These are phyloP conservation scores for Manis javanica DNA, from an alignment of 2,797 vertebrate genomes.

Conservation along the genomic window DNA sequence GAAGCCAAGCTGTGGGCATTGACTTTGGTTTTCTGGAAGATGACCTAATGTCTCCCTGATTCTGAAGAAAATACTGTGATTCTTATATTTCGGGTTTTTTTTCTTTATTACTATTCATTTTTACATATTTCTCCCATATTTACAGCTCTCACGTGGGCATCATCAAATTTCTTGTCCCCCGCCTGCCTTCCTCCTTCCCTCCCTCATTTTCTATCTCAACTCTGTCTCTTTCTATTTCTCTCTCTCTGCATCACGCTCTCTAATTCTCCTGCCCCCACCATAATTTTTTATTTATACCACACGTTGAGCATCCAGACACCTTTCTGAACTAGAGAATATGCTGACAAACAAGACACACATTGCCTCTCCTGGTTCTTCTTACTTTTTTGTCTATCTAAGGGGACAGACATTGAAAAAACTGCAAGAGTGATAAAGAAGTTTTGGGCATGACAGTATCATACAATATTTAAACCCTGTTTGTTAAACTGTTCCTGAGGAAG, in stretches of 20 bases:
- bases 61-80: background rate
- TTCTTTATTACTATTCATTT: background rate
- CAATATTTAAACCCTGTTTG: background rate
- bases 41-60: background rate
- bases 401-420: background rate
- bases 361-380: background rate
- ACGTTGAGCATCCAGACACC: background rate
- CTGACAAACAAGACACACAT: background rate
- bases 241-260: background rate
- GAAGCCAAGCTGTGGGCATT: background rate
- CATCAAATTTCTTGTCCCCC: background rate
- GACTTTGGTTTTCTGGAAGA: background rate
- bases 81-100: background rate
- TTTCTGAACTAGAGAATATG: background rate
- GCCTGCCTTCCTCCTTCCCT: background rate
- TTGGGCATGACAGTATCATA: background rate
- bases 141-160: background rate
- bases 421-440: background rate
- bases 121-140: background rate
- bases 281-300: conserved; percentile 4
- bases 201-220: background rate
- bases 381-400: background rate
- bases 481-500: background rate
- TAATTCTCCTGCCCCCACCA: background rate
- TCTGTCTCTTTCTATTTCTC: background rate